phyloP scores from a whole-genome alignment of 2,797 vertebrate genomes.

The Petrocephalus sullivani region DNA sequence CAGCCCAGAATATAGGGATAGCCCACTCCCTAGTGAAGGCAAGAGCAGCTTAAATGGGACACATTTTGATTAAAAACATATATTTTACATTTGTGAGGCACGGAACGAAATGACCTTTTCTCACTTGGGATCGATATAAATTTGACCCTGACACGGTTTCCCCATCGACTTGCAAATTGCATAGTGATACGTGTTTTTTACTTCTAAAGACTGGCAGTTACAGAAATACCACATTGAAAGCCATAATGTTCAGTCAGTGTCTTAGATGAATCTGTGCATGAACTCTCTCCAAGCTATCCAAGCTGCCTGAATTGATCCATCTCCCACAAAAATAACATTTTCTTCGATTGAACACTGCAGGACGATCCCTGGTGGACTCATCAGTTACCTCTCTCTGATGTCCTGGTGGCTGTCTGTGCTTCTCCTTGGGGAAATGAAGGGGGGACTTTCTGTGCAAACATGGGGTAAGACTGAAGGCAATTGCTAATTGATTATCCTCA shows the following conservation, averaged over 20 bases:
- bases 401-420: conserved; percentile 28
- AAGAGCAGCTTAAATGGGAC: not conserved
- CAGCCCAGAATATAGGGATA: not conserved
- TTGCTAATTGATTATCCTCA: not conserved
- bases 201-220: conserved; percentile 2
- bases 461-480: not conserved
- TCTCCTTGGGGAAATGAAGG: conserved; percentile 6
- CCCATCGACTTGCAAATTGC: conserved; percentile 5
- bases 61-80: not conserved
- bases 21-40: not conserved
- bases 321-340: conserved; percentile 35
- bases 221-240: not conserved
- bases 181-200: not conserved
- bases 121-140: conserved; percentile 5
- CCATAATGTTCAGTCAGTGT: not conserved
- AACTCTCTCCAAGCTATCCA: not conserved
- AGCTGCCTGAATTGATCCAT: conserved; percentile 34
- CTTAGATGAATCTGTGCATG: not conserved
- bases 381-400: conserved; percentile 41
- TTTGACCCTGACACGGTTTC: not conserved
- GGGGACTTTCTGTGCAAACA: not conserved
- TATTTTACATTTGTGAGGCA: not conserved
- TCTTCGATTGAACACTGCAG: conserved; percentile 17
- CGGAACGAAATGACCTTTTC: not conserved
- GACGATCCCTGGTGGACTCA: conserved; percentile 40